phyloP scores from a whole-genome alignment of 1,140 invertebrate genomes.

The Aphelinus atriplicis region DNA sequence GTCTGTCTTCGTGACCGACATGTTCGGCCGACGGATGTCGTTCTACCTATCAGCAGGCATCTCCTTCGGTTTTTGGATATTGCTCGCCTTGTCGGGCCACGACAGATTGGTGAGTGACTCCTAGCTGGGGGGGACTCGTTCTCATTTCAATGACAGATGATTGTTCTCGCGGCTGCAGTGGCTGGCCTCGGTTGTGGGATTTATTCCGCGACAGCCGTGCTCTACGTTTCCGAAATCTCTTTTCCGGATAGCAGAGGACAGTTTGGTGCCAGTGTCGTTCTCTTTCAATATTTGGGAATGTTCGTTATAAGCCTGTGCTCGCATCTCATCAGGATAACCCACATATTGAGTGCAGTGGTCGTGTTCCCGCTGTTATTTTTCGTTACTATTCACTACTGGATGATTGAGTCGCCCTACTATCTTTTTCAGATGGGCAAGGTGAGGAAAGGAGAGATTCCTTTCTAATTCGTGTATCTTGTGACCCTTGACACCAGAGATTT shows the following conservation, averaged over 20 bases:
- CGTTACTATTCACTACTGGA: conserved; percentile 28
- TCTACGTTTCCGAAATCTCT: conserved; percentile 44
- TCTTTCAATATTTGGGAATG: conserved; percentile 42
- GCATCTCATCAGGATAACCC: conserved; percentile 17
- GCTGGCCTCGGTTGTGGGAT: conserved; percentile 41
- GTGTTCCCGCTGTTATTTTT: conserved; percentile 32
- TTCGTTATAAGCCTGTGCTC: conserved; percentile 30
- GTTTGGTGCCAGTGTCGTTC: conserved; percentile 25
- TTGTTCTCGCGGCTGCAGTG: conserved; percentile 27
- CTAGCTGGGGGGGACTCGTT: too few species aligned
- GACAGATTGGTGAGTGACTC: conserved; percentile 9
- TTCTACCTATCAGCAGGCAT: conserved; percentile 38
- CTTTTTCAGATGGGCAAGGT: conserved; percentile 41
- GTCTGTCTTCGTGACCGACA: conserved; percentile 43
- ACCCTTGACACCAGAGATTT: background rate
- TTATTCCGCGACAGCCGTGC: conserved; percentile 39
- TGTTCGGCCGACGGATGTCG: conserved; percentile 37
- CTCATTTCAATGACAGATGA: conserved; percentile 1
- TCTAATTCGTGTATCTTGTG: background rate
- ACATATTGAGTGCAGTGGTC: conserved; percentile 21
- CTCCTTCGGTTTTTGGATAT: conserved; percentile 39
- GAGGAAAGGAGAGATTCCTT: background rate
- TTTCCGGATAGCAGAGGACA: conserved; percentile 26
- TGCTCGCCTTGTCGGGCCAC: conserved; percentile 21
- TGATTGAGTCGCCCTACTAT: conserved; percentile 47